A percentile compares a stretch with the other conserved stretches of the same genome.
These are phyloP conservation scores for Noctua janthe DNA, from an alignment of 2,888 invertebrate genomes.

Conservation along the genomic window DNA sequence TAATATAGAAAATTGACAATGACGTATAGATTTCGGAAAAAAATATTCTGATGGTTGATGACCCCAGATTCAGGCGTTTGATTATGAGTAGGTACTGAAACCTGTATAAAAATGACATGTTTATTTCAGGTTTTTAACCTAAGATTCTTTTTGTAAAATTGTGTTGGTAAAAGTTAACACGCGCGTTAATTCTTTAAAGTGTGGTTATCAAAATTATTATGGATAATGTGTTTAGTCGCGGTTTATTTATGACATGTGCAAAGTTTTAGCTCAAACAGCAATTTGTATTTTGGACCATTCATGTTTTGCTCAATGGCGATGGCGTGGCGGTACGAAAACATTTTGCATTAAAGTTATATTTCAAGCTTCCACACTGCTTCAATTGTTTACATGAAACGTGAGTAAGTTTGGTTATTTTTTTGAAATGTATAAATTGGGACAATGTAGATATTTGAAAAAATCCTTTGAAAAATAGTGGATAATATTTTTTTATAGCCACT, in stretches of 20 bases:
- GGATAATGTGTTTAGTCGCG: slow-evolving; percentile 14
- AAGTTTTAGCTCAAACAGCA: slow-evolving; percentile 49
- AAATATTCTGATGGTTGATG: background rate
- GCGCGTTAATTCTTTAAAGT: background rate
- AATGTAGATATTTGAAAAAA: background rate
- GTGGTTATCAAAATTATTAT: background rate
- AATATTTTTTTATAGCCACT: background rate
- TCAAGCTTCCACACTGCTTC: slow-evolving; percentile 33
- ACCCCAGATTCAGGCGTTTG: background rate
- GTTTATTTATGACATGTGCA: slow-evolving; percentile 39
- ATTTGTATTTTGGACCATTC: slow-evolving; percentile 49
- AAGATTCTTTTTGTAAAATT: background rate
- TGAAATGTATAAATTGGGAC: background rate
- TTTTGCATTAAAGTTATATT: slow-evolving; percentile 38
- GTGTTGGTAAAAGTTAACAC: background rate
- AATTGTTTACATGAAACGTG: slow-evolving; percentile 10
- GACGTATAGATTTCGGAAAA: background rate
- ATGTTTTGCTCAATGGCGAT: slow-evolving; percentile 38
- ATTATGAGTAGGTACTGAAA: background rate
- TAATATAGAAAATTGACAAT: background rate
- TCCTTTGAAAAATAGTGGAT: background rate
- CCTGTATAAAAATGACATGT: background rate
- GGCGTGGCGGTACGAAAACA: slow-evolving; percentile 27
- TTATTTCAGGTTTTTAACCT: background rate
- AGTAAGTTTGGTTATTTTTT: background rate